These are phyloP conservation scores for Syngnathoides biaculeatus DNA, from an alignment of 2,113 vertebrate genomes.

Conservation along the genomic window DNA sequence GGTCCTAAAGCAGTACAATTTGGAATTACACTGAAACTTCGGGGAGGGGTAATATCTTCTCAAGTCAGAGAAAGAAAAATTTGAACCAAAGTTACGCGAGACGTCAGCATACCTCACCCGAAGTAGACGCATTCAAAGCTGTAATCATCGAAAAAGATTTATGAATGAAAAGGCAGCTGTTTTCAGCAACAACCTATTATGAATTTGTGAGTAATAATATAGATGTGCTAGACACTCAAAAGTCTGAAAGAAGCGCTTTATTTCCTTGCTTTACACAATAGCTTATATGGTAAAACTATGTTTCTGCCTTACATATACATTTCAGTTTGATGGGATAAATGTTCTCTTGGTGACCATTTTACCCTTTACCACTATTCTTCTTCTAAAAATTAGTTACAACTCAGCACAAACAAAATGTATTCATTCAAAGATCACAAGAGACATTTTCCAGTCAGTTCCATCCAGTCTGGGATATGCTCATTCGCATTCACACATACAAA, in stretches of 20 bases:
- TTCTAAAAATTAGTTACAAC: conserved; percentile 9
- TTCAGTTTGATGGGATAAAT: conserved; percentile 2
- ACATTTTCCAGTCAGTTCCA: conserved; percentile 40
- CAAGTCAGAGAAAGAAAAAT: too few species aligned
- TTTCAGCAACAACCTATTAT: not conserved
- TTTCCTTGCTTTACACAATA: conserved; percentile 22
- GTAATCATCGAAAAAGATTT: too few species aligned
- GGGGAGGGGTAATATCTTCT: too few species aligned
- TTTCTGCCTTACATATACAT: conserved; percentile 3
- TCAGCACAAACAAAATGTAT: conserved; percentile 17
- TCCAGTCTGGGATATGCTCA: conserved; percentile 24
- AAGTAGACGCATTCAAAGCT: too few species aligned
- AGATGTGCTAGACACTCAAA: not conserved
- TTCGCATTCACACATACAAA: conserved; percentile 38
- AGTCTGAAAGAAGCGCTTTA: conserved; percentile 36
- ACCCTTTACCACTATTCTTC: not conserved
- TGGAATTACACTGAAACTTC: not conserved
- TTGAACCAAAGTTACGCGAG: too few species aligned
- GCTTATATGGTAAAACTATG: not conserved
- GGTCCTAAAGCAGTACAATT: not conserved
- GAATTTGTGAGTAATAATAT: not conserved
- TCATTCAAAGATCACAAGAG: conserved; percentile 29
- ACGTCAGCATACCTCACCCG: too few species aligned
- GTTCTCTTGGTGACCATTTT: not conserved
- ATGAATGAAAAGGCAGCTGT: too few species aligned